Conservation (phyloP, 2,888 invertebrate species). For the Melieria omissa region DNA sequence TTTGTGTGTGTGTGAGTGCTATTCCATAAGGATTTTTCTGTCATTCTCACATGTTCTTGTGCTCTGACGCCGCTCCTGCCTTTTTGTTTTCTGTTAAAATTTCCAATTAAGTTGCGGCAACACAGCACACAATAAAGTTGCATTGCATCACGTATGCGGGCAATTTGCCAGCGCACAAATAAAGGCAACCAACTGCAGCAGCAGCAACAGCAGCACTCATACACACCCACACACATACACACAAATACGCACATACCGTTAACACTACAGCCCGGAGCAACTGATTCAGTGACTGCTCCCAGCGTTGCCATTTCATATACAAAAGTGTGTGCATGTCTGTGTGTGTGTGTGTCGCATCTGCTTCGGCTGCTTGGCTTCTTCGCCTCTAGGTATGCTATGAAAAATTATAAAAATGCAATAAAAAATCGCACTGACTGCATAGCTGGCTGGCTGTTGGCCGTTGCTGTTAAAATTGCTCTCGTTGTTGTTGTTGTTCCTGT, state of each 20-base stretch:
- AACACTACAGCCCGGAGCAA: background rate
- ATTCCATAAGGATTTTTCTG: slow-evolving; percentile 56
- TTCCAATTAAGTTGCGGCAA: slow-evolving; percentile 60
- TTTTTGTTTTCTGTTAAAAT: slow-evolving; percentile 44
- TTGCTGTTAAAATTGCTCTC: background rate
- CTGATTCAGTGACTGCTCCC: background rate
- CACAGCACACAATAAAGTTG: slow-evolving; percentile 48
- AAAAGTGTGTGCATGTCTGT: slow-evolving; percentile 1
- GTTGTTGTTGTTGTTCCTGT: slow-evolving; percentile 15
- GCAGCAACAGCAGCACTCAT: slow-evolving; percentile 14
- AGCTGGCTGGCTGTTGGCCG: no score
- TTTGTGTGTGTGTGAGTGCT: slow-evolving; percentile 45
- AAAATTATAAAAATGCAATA: no score
- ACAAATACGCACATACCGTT: background rate
- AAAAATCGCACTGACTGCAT: no score
- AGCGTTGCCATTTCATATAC: no score
- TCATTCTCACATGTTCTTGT: slow-evolving; percentile 40
- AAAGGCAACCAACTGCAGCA: background rate
- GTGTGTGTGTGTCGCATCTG: slow-evolving; percentile 12
- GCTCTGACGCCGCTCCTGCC: background rate
- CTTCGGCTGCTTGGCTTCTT: slow-evolving; percentile 4
- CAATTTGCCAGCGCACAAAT: slow-evolving; percentile 56
- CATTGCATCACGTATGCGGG: slow-evolving; percentile 61
- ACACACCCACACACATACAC: background rate
- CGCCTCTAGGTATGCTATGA: background rate